These are phyloP conservation scores for Eublepharis macularius DNA, from an alignment of 2,113 vertebrate genomes.

Conservation along the genomic window DNA sequence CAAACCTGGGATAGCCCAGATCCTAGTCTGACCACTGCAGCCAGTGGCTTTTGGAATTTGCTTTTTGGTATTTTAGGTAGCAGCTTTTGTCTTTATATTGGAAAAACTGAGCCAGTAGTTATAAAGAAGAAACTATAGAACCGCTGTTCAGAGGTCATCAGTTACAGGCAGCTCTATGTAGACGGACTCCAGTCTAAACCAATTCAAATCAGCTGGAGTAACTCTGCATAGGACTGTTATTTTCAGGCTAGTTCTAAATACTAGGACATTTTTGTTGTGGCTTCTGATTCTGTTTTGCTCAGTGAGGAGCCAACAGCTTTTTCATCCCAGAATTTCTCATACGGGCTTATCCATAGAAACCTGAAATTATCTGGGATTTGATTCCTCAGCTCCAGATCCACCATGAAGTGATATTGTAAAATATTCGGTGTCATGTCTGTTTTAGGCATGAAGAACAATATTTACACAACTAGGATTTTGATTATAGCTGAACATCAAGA, in stretches of 20 bases:
- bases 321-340: neutral
- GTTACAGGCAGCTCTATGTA: too few species aligned
- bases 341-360: neutral
- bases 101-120: neutral
- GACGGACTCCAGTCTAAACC: too few species aligned
- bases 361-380: neutral
- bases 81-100: neutral
- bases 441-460: conserved; percentile 1
- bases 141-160: too few species aligned
- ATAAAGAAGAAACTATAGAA: neutral
- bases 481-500: neutral
- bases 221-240: neutral
- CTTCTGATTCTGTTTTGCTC: neutral
- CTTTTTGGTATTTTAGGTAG: neutral
- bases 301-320: neutral
- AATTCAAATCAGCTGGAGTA: too few species aligned
- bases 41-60: neutral
- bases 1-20: too few species aligned
- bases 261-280: neutral
- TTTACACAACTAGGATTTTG: neutral
- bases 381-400: neutral
- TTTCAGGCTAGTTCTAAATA: too few species aligned
- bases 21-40: too few species aligned
- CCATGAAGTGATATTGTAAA: neutral
- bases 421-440: neutral